These are phyloP conservation scores for Muscina levida DNA, from an alignment of 2,888 invertebrate genomes.

Conservation along the genomic window DNA sequence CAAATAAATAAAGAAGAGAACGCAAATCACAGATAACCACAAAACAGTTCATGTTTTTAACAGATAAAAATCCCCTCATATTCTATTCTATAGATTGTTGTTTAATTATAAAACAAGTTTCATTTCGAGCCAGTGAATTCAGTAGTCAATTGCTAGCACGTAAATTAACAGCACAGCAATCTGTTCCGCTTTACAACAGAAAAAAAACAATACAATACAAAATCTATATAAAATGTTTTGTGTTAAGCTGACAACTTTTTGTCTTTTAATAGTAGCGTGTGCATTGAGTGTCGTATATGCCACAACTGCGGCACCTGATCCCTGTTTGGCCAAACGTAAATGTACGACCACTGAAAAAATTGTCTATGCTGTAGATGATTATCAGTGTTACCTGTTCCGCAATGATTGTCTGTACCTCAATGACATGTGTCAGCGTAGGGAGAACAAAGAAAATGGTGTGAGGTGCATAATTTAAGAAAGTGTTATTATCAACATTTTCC, in stretches of 20 bases:
- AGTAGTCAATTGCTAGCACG: background rate
- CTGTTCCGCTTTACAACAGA: background rate
- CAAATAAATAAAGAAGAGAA: no score
- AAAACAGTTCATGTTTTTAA: no score
- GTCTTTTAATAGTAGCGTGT: background rate
- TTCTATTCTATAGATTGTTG: no score
- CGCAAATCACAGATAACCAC: no score
- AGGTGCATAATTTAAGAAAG: no score
- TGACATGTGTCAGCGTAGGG: conserved; percentile 44
- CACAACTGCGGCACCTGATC: background rate
- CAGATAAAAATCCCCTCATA: no score
- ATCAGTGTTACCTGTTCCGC: conserved; percentile 49
- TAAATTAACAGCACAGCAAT: background rate
- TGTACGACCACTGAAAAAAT: conserved; percentile 45
- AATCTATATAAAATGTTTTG: conserved; percentile 31
- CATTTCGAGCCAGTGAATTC: no score
- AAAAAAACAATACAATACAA: background rate
- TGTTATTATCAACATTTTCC: no score
- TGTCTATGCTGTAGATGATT: conserved; percentile 43
- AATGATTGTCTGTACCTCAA: conserved; percentile 48
- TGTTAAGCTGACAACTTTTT: conserved; percentile 5
- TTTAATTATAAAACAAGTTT: no score
- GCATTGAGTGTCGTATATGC: background rate
- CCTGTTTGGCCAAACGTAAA: conserved; percentile 21
- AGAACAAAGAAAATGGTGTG: conserved; percentile 37